Percentiles rank a stretch among this genome's conserved stretches.
Conservation (phyloP, 1,140 invertebrate species). For the Pteromalus puparum region DNA sequence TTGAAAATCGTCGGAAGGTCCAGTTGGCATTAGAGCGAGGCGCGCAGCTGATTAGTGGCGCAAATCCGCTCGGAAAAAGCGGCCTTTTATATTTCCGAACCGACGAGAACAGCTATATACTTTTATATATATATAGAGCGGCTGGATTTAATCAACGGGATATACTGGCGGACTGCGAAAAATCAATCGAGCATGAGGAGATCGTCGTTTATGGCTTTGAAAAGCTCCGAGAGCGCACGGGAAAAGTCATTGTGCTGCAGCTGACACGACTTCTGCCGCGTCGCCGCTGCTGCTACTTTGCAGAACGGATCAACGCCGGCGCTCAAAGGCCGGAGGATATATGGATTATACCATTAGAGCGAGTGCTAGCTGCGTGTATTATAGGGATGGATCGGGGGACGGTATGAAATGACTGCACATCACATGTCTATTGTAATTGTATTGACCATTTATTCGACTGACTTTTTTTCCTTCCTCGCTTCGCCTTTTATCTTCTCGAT, state of each 20-base stretch:
- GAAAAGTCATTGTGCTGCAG: conserved; percentile 52
- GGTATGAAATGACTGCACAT: conserved; percentile 49
- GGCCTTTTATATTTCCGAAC: conserved; percentile 46
- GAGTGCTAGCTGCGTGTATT: too few relatives aligned
- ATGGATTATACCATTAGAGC: conserved; percentile 12
- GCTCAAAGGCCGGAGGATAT: background rate
- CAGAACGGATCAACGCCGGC: background rate
- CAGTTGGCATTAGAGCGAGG: background rate
- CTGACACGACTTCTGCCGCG: background rate
- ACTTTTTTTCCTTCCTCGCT: conserved; percentile 15
- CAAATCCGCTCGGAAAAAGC: background rate
- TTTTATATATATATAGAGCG: background rate
- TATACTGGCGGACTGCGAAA: conserved; percentile 25
- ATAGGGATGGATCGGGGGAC: conserved; percentile 2
- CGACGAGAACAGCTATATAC: background rate
- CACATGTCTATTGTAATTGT: conserved; percentile 61
- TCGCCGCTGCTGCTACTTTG: background rate
- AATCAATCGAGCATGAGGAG: conserved; percentile 53
- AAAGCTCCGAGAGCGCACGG: background rate
- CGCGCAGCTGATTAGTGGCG: conserved; percentile 36
- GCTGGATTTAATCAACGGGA: conserved; percentile 53
- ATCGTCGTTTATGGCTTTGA: conserved; percentile 12
- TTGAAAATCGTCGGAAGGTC: background rate
- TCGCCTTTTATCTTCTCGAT: conserved; percentile 59
- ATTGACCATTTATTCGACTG: conserved; percentile 74